phyloP scores from a whole-genome alignment of 1,140 invertebrate genomes.

The Potamilus streckersoni region DNA sequence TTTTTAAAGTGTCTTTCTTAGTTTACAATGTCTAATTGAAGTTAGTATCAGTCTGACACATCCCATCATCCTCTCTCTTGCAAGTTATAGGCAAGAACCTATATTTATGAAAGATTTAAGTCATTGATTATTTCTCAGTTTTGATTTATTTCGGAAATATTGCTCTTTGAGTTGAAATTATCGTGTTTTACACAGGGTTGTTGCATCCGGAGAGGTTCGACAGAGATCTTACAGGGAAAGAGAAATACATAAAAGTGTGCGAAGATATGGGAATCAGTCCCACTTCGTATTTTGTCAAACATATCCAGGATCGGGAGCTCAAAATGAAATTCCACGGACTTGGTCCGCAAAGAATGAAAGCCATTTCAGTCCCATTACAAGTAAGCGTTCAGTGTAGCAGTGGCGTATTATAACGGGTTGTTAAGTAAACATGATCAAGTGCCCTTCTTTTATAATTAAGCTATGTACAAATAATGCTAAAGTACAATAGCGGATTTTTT shows the following conservation, averaged over 20 bases:
- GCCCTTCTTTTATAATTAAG: not conserved
- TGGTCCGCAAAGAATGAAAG: slow-evolving; percentile 52
- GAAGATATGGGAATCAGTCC: slow-evolving; percentile 50
- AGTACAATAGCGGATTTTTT: too few species aligned
- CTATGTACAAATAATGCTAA: too few species aligned
- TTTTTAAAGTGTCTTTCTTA: too few species aligned
- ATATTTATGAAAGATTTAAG: not conserved
- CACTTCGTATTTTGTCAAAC: slow-evolving; percentile 50
- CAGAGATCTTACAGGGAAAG: slow-evolving; percentile 49
- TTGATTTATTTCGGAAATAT: not conserved
- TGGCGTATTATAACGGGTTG: not conserved
- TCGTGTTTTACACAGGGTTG: slow-evolving; percentile 31
- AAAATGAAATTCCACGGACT: slow-evolving; percentile 61
- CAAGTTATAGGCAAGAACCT: not conserved
- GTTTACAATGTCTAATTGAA: not conserved
- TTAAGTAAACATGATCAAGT: slow-evolving; percentile 1
- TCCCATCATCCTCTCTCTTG: not conserved
- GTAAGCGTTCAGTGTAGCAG: slow-evolving; percentile 32
- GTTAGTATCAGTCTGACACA: not conserved
- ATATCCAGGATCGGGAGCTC: slow-evolving; percentile 55
- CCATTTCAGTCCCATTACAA: slow-evolving; percentile 57
- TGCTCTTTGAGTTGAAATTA: not conserved
- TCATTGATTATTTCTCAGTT: too few species aligned
- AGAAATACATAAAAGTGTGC: slow-evolving; percentile 49
- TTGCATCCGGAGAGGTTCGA: slow-evolving; percentile 43